Evolutionary conservation across 2,113 vertebrate genomes (phyloP).

Genomic region (Periophthalmus modestus): DNA sequence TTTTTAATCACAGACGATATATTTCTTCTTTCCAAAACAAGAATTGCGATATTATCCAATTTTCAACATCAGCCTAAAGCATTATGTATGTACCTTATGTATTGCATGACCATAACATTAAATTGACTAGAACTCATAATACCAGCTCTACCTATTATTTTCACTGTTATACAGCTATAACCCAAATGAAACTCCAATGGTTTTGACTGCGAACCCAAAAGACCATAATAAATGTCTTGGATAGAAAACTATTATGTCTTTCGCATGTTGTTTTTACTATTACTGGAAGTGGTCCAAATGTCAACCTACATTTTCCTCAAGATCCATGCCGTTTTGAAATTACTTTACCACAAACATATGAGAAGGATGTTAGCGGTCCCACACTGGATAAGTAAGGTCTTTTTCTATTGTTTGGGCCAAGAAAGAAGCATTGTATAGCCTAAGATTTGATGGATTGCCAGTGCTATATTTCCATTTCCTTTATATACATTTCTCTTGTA

Average conservation of each 20-base stretch:
- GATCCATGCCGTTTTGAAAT: neutral
- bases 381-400: neutral
- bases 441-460: neutral
- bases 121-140: neutral
- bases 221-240: constrained; percentile 2
- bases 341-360: constrained; percentile 3
- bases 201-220: constrained; percentile 30
- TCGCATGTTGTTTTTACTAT: neutral
- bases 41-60: too few relatives aligned
- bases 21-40: too few relatives aligned
- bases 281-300: neutral
- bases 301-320: neutral
- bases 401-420: constrained; percentile 10
- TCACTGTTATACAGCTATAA: neutral
- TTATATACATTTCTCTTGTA: neutral
- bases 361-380: neutral
- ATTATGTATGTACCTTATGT: too few relatives aligned
- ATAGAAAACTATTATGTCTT: neutral
- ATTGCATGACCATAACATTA: neutral
- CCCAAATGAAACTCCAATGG: constrained; percentile 25
- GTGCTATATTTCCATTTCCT: neutral
- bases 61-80: neutral
- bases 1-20: too few relatives aligned
- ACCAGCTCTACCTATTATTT: neutral
- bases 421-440: neutral